phyloP scores from a whole-genome alignment of 1,140 invertebrate genomes.

The Halictus rubicundus region DNA sequence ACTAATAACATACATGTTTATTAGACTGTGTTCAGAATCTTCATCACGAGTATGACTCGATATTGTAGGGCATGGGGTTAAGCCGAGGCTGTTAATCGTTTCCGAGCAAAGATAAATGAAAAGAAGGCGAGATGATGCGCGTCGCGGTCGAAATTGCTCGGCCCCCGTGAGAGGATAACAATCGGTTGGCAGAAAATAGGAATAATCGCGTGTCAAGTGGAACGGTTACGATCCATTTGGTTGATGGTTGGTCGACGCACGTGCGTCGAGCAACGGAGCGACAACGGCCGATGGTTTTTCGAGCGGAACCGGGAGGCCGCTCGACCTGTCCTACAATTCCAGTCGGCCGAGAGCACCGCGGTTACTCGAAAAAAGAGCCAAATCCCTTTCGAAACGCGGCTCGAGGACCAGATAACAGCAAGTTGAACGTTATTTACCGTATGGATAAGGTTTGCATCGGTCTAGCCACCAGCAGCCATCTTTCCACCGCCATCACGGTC shows the following conservation, averaged over 20 bases:
- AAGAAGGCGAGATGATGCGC: no score
- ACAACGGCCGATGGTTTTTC: not conserved
- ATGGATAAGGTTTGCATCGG: conserved; percentile 77
- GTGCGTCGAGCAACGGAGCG: not conserved
- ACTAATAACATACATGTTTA: no score
- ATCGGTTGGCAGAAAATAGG: no score
- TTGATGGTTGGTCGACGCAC: conserved; percentile 2
- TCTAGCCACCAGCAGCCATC: conserved; percentile 84
- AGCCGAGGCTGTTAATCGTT: no score
- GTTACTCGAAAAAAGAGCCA: not conserved
- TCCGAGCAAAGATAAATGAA: no score
- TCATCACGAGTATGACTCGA: no score
- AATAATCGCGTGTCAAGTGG: not conserved
- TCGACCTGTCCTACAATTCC: not conserved
- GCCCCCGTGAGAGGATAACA: no score
- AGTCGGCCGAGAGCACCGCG: not conserved
- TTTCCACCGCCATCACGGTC: conserved; percentile 85
- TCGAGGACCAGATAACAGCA: not conserved
- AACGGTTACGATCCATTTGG: conserved; percentile 14
- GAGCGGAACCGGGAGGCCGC: conserved; percentile 7
- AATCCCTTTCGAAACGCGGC: not conserved
- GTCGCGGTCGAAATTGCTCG: no score
- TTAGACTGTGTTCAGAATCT: no score
- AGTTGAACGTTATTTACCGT: conserved; percentile 51
- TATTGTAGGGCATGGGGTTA: no score